Conservation (phyloP, 2,888 invertebrate species). For the Therioaphis trifolii region DNA sequence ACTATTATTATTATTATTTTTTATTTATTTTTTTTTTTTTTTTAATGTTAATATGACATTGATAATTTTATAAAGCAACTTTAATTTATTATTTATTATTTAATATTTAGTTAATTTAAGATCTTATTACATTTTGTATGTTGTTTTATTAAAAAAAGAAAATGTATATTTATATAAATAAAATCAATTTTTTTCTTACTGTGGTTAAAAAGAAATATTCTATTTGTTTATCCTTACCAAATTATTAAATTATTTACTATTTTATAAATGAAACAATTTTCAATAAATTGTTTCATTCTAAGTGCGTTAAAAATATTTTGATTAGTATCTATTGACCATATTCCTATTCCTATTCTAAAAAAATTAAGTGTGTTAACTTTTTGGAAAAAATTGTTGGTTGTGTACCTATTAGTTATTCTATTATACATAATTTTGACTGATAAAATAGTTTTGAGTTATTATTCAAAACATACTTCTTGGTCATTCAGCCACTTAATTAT, state of each 20-base stretch:
- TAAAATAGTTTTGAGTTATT: no score
- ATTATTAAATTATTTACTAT: neutral
- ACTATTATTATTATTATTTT: neutral
- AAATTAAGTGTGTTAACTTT: no score
- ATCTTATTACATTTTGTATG: conserved; percentile 47
- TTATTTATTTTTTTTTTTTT: conserved; percentile 44
- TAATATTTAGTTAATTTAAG: conserved; percentile 41
- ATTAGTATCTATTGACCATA: no score
- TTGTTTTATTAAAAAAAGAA: conserved; percentile 26
- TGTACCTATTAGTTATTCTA: no score
- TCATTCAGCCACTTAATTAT: no score
- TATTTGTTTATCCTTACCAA: neutral
- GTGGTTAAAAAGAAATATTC: neutral
- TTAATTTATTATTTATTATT: conserved; percentile 35
- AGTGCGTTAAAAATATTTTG: no score
- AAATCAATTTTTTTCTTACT: neutral
- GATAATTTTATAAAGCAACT: neutral
- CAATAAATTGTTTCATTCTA: no score
- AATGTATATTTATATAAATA: conserved; percentile 22
- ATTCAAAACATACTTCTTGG: no score
- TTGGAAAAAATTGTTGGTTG: no score
- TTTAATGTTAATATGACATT: conserved; percentile 1
- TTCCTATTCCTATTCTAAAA: no score
- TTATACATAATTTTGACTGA: no score
- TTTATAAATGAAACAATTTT: no score